These are phyloP conservation scores for Cyclopterus lumpus DNA, from an alignment of 2,797 vertebrate species.

Conservation along the genomic window DNA sequence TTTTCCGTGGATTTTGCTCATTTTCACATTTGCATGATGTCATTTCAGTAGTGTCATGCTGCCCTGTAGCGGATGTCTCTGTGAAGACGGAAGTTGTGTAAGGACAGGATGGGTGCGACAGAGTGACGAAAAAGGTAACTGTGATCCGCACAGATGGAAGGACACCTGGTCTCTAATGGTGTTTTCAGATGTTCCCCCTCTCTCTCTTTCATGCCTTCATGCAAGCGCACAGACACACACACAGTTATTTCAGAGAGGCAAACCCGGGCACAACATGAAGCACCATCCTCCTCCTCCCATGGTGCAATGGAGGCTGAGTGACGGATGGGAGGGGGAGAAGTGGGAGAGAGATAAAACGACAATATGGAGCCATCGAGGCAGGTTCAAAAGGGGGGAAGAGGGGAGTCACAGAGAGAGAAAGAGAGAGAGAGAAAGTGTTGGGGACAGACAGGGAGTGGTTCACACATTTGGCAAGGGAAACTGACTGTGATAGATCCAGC, in stretches of 20 bases:
- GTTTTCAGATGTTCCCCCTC: slow-evolving; percentile 54
- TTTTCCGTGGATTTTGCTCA: slow-evolving; percentile 9
- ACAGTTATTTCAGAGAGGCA: slow-evolving; percentile 68
- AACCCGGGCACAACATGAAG: slow-evolving; percentile 78
- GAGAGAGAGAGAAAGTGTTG: slow-evolving; percentile 26
- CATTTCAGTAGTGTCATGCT: slow-evolving; percentile 41
- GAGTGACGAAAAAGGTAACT: slow-evolving; percentile 52
- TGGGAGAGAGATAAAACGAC: slow-evolving; percentile 72
- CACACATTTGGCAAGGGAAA: slow-evolving; percentile 58
- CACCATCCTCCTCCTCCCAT: slow-evolving; percentile 62
- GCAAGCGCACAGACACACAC: slow-evolving; percentile 28
- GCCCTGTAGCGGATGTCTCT: slow-evolving; percentile 37
- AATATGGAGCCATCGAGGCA: slow-evolving; percentile 60
- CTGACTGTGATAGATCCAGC: slow-evolving; percentile 61
- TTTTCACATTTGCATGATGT: slow-evolving; percentile 29
- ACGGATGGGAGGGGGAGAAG: slow-evolving; percentile 65
- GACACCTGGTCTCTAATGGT: slow-evolving; percentile 77
- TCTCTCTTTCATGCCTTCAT: slow-evolving; percentile 38
- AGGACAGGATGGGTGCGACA: slow-evolving; percentile 37
- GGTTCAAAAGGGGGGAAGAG: slow-evolving; percentile 47
- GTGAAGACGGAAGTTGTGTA: slow-evolving; percentile 26
- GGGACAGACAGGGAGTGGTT: slow-evolving; percentile 59
- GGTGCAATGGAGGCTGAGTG: slow-evolving; percentile 58
- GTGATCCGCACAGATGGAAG: slow-evolving; percentile 79
- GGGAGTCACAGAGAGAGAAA: slow-evolving; percentile 43